Conservation (phyloP, 2,797 vertebrate genomes). For the Tokudaia tokunoshimensis region DNA sequence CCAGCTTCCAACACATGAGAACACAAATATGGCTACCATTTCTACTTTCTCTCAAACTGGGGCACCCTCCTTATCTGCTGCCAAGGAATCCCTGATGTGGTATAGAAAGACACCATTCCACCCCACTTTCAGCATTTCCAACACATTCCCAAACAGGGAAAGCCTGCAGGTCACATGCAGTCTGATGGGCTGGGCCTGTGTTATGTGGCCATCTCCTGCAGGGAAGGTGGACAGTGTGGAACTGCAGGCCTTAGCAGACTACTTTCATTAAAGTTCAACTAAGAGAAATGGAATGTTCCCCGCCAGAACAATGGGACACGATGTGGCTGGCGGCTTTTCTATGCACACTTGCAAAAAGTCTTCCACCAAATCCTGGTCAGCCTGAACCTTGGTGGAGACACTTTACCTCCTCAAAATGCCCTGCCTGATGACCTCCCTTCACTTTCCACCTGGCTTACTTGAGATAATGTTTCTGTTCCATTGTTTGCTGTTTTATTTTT, state of each 20-base stretch:
- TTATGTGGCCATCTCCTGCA: background rate
- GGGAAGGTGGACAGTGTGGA: background rate
- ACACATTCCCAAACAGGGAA: background rate
- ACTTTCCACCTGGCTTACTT: background rate
- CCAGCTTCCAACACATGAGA: background rate
- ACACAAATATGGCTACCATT: background rate
- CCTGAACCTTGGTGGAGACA: background rate
- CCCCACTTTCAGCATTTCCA: background rate
- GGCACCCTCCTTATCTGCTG: background rate
- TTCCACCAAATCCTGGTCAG: accelerated
- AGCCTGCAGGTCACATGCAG: background rate
- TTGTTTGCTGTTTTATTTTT: background rate
- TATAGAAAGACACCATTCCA: background rate
- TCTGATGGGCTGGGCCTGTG: background rate
- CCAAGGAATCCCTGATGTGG: background rate
- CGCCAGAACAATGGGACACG: no score
- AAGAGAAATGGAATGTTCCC: background rate
- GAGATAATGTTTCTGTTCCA: background rate
- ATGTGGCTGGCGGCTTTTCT: background rate
- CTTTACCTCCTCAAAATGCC: background rate
- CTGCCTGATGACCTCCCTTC: background rate
- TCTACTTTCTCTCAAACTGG: background rate
- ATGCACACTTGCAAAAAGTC: background rate
- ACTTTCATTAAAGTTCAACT: background rate
- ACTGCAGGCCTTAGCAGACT: background rate